Base-by-base conservation (phyloP, 2,113 vertebrate genomes). In the Halcyon malimbica region DNA sequence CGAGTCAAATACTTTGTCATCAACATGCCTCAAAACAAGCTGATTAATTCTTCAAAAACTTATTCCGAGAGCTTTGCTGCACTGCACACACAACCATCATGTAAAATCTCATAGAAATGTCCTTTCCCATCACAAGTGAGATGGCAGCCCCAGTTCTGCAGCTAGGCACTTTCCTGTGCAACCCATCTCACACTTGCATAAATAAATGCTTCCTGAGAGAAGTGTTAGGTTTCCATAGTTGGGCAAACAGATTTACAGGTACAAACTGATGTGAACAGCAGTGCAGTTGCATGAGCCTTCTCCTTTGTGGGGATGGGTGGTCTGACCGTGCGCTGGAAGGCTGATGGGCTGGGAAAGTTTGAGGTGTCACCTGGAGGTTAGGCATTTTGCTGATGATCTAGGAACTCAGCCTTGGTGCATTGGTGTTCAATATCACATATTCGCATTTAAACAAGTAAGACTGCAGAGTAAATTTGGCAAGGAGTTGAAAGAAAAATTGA, bases 21-120 rank as follows among this genome's bases (percentile, higher is more conserved):
- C 71, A 92, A 74, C 51, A 51, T 67, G 70, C 51, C 86, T 92
- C 25, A 65, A 90, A 93, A 90, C 70, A 94, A 65, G 51, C 33
- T 90, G 71, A 87, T 63, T 53, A 87, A 73, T 59, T 70, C 50
- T 59, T 70, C 71, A 91, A 70, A 79, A 71, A 85, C 59, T 76
- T n/a, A 37, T 59, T 90, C 59, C 76, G 88, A 96, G 75, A 80
- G 26, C 70, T 91, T 95, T 94, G n/a, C 48, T 77, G 37, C 53
- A 37, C 41, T 84, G 57, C 86, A 93, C 70, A 96, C 54, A 16
- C 18, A 87, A 59, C 75, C 50, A 67, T 53, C 71, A 69, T 29
- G 20, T 59, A 67, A 84, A 87, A 84, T 62, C 39, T 79, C 44
- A 62, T 5, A 42, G 39, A 60, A 81, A 35, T 35, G 57, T 87